phyloP scores from a whole-genome alignment of 2,113 vertebrate genomes.

The Cygnus atratus region DNA sequence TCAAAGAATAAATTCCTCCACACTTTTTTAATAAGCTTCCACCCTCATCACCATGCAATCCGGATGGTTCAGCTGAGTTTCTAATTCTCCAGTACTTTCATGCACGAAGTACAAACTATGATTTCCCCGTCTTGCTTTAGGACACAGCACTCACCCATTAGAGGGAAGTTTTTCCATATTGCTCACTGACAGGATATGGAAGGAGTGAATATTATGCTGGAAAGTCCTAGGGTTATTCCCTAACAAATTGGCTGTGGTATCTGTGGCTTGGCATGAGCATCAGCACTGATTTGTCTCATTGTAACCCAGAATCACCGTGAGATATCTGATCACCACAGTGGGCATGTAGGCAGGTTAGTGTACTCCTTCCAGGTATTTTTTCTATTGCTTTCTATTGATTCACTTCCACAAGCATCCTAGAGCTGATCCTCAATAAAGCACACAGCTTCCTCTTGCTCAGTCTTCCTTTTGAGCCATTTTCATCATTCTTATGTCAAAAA shows the following conservation, averaged over 20 bases:
- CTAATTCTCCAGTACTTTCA: conserved; percentile 53
- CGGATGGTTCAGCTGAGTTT: conserved; percentile 38
- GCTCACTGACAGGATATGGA: conserved; percentile 53
- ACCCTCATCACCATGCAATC: conserved; percentile 29
- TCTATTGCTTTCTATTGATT: not conserved
- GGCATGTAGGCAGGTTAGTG: not conserved
- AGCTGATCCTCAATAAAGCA: not conserved
- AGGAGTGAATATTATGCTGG: conserved; percentile 51
- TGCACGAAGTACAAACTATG: conserved; percentile 40
- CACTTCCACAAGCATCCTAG: not conserved
- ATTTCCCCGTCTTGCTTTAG: conserved; percentile 30
- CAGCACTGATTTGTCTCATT: conserved; percentile 18
- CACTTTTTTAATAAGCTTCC: not conserved
- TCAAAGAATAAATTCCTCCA: conserved; percentile 51
- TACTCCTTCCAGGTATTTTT: not conserved
- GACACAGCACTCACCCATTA: conserved; percentile 23
- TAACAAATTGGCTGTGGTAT: conserved; percentile 56
- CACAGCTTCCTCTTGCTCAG: not conserved
- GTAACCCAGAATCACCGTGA: not conserved
- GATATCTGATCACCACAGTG: not conserved
- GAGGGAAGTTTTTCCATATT: conserved; percentile 61
- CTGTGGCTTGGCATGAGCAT: conserved; percentile 45
- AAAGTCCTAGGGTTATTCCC: conserved; percentile 58
- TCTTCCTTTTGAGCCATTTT: not conserved
- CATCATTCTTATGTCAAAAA: not conserved